phyloP scores from a whole-genome alignment of 1,140 invertebrate genomes.

The Nylanderia fulva region DNA sequence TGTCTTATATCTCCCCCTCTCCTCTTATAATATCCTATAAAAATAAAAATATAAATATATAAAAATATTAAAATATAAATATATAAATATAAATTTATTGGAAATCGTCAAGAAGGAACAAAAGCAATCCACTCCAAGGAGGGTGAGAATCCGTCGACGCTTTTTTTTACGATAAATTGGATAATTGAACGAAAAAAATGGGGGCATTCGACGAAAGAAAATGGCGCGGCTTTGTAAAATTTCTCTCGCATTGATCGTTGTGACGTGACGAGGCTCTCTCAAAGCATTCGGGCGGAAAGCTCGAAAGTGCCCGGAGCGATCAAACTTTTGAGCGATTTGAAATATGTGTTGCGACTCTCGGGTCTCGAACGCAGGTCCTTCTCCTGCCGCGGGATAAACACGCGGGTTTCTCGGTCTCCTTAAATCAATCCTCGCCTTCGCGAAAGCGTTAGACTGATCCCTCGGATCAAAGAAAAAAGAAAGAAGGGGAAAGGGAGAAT shows the following conservation, averaged over 20 bases:
- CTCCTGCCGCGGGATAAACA: not conserved
- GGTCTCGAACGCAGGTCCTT: not conserved
- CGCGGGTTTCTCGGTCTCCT: not conserved
- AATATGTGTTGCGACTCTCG: conserved; percentile 4
- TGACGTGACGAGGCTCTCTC: not conserved
- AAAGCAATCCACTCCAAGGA: not conserved
- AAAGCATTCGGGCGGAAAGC: not conserved
- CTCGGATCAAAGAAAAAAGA: not conserved
- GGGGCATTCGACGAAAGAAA: not conserved
- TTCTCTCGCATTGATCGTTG: conserved; percentile 26
- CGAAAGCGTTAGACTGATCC: conserved; percentile 12
- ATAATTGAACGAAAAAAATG: conserved; percentile 22
- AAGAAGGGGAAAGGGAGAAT: not conserved
- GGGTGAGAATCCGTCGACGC: not conserved
- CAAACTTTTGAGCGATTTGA: conserved; percentile 36
- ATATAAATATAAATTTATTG: not conserved
- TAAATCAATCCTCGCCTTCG: conserved; percentile 37
- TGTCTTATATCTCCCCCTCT: too few relatives aligned
- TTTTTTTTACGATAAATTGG: not conserved
- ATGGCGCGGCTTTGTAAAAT: conserved; percentile 10
- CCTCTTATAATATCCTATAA: too few relatives aligned
- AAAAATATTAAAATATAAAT: not conserved
- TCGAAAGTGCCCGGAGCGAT: conserved; percentile 15
- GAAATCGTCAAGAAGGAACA: too few relatives aligned
- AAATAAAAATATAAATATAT: not conserved